Evolutionary conservation across 2,113 vertebrate species (phyloP).

Genomic region (Trachemys scripta): DNA sequence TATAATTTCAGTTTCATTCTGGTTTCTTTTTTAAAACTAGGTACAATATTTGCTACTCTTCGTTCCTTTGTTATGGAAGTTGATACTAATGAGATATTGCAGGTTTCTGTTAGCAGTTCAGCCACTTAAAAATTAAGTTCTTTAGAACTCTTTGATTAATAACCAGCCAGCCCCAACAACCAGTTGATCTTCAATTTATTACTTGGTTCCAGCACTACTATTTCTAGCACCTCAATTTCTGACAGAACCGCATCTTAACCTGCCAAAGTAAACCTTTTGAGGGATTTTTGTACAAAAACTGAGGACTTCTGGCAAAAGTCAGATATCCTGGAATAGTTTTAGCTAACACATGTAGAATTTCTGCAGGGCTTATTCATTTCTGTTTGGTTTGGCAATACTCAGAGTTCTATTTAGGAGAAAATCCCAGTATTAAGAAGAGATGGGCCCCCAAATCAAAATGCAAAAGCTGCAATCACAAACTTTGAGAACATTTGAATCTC

Average conservation of each 20-base stretch:
- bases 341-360: too few species aligned
- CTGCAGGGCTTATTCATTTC: too few species aligned
- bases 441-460: not conserved
- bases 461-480: not conserved
- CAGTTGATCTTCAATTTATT: not conserved
- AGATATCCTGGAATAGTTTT: not conserved
- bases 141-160: not conserved
- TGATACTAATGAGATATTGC: not conserved
- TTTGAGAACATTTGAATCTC: not conserved
- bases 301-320: not conserved
- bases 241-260: not conserved
- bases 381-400: too few species aligned
- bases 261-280: too few species aligned
- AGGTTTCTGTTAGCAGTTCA: not conserved
- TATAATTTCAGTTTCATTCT: not conserved
- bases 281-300: not conserved
- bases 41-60: too few species aligned
- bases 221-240: not conserved
- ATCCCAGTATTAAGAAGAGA: not conserved
- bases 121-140: not conserved
- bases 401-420: not conserved
- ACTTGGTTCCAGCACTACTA: not conserved
- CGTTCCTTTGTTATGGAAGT: not conserved
- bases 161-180: not conserved
- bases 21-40: not conserved